phyloP scores from a whole-genome alignment of 2,113 vertebrate species.

The Pterophyllum scalare region DNA sequence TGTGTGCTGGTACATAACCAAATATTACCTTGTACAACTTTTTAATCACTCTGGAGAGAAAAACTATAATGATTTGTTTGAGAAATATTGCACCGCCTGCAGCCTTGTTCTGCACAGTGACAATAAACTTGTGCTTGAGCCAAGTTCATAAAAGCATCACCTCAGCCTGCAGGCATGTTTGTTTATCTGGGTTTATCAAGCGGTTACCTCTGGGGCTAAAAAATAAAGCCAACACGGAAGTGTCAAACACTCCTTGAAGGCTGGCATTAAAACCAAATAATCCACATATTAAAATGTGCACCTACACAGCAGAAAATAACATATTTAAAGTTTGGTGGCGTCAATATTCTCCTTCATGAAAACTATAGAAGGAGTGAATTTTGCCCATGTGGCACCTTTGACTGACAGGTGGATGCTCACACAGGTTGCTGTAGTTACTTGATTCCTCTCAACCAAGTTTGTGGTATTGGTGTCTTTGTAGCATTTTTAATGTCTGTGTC shows the following conservation, averaged over 20 bases:
- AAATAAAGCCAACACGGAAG: not conserved
- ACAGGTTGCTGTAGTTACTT: not conserved
- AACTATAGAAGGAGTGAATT: not conserved
- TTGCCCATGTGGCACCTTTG: not conserved
- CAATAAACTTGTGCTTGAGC: slow-evolving; percentile 5
- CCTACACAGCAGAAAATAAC: not conserved
- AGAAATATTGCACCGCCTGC: not conserved
- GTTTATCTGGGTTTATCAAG: slow-evolving; percentile 3
- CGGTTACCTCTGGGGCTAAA: not conserved
- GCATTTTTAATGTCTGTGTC: not conserved
- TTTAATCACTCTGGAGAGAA: slow-evolving; percentile 2
- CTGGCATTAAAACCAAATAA: slow-evolving; percentile 3
- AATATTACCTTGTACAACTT: slow-evolving; percentile 5
- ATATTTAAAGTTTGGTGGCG: not conserved
- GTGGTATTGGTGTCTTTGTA: not conserved
- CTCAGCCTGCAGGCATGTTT: not conserved
- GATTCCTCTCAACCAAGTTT: not conserved
- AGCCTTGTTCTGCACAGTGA: not conserved
- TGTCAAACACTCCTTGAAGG: not conserved
- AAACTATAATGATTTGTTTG: not conserved
- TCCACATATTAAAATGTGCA: not conserved
- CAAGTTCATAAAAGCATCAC: slow-evolving; percentile 13
- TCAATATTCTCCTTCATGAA: not conserved
- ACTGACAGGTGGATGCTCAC: not conserved
- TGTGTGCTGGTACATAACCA: not conserved